Evolutionary conservation across 2,888 invertebrate species (phyloP).

Genomic region (Cosmorhoe ocellata): DNA sequence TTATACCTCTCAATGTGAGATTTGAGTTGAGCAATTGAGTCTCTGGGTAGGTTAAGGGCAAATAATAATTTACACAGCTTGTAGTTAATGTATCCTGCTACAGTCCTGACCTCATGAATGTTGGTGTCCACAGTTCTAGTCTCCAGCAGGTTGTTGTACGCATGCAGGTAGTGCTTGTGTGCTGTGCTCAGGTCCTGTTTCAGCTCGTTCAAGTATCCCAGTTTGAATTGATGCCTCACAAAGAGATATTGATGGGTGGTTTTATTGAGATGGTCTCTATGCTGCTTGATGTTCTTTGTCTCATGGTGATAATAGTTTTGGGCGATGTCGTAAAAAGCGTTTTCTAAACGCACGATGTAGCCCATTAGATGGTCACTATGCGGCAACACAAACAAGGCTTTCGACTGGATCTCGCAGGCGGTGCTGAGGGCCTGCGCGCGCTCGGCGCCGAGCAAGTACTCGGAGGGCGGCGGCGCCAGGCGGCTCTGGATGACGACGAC

Average conservation of each 20-base stretch:
- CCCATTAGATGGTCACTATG: constrained; percentile 93
- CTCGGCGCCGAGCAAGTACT: constrained; percentile 94
- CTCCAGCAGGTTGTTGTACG: constrained; percentile 95
- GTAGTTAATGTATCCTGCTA: constrained; percentile 97
- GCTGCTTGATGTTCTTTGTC: constrained; percentile 92
- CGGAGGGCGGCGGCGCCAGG: constrained; percentile 88
- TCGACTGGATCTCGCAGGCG: constrained; percentile 95
- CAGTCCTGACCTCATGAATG: constrained; percentile 94
- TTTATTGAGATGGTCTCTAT: constrained; percentile 95
- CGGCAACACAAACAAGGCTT: constrained; percentile 95
- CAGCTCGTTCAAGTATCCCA: constrained; percentile 97
- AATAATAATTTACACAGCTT: constrained; percentile 97
- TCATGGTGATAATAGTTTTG: constrained; percentile 96
- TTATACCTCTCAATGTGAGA: constrained; percentile 96
- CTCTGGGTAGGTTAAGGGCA: constrained; percentile 92
- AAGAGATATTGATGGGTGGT: constrained; percentile 95
- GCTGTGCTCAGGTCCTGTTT: constrained; percentile 94
- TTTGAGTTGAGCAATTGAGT: constrained; percentile 97
- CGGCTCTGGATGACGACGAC: constrained; percentile 95
- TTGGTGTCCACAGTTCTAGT: constrained; percentile 95
- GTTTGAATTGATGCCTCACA: constrained; percentile 98
- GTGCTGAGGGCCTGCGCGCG: constrained; percentile 94
- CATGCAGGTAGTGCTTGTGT: constrained; percentile 93
- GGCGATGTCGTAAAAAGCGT: constrained; percentile 95
- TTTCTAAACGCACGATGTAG: constrained; percentile 91